Evolutionary conservation across 53 echinoderm and acorn worm genomes (phyloP), one percentile per base, ranked within the genome.

Genomic region (Antedon mediterranea): DNA sequence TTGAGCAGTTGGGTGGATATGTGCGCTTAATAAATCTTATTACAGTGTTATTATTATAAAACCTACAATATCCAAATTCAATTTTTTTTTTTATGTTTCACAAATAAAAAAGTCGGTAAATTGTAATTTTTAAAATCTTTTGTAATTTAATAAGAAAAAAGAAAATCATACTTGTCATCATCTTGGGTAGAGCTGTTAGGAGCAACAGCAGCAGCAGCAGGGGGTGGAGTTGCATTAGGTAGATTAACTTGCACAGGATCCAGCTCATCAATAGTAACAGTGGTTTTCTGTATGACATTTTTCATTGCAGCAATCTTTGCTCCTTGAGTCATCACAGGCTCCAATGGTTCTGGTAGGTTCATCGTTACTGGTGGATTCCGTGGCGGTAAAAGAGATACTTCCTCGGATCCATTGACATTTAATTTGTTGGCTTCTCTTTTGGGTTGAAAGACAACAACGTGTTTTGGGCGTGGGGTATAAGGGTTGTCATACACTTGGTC

Each of bases 261-360:
- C 23, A 57, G 23, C 1, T 57, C 57, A 57, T 57, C 57, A 57
- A 57, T 57, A 8, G 23, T 23, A 57, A 3, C 23, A 3, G 57
- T 57, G 23, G 57, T 57, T 18, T 8, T 23, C 57, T 77, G 15
- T 42, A 77, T 72, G 42, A 83, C 83, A 27, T 73, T 77, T 86
- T 87, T 90, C 82, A 90, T 90, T 41, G 90, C 90, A 43, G 90
- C 90, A 70, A 90, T 90, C 82, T 90, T 90, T 32, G 79, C 90
- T 82, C 87, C 87, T 28, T 82, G 87, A 0, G 87, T 71, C 29
- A 90, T 83, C 6, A 84, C 76, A 0, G 90, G 90, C 83, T 90
- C 84, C 77, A 90, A 74, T 30, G 90, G 90, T 70, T 90, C 90
- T 6, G 90, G 90, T 33, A 90, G 85, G 20, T 75, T 71, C 78